Evolutionary conservation across 2,113 vertebrate species (phyloP).

Genomic region (Vulpes vulpes): DNA sequence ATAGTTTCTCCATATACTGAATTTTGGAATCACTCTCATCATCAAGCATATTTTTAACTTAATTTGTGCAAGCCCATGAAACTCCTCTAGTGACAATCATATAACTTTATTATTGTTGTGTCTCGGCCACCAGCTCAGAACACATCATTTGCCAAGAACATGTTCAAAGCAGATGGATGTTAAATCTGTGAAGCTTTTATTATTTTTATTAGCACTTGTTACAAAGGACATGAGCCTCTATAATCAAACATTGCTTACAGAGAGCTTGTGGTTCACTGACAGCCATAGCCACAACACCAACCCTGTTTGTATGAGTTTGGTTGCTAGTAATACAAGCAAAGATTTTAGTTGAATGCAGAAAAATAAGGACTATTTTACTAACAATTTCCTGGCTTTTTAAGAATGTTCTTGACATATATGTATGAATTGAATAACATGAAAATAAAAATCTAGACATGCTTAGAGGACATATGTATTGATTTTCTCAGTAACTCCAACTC

Average conservation of each 20-base stretch:
- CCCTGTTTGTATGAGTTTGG: neutral
- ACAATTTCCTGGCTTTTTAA: neutral
- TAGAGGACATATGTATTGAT: neutral
- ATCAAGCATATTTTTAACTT: neutral
- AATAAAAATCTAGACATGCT: neutral
- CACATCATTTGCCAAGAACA: constrained; percentile 50
- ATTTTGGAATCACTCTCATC: neutral
- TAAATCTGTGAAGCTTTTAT: constrained; percentile 16
- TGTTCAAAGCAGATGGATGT: constrained; percentile 36
- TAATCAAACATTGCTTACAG: neutral
- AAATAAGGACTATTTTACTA: neutral
- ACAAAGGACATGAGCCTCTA: neutral
- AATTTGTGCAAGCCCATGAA: neutral
- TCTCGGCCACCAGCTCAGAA: constrained; percentile 40
- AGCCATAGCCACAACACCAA: neutral
- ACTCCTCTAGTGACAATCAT: neutral
- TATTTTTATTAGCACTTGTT: constrained; percentile 42
- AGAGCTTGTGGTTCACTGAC: neutral
- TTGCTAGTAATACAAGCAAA: neutral
- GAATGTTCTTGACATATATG: neutral
- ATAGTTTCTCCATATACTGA: neutral
- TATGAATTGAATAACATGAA: neutral
- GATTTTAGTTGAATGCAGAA: neutral
- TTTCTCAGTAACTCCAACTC: neutral
- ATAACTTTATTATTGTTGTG: neutral